Conservation (phyloP, 2,888 invertebrate genomes). For the Mythimna lalbum region DNA sequence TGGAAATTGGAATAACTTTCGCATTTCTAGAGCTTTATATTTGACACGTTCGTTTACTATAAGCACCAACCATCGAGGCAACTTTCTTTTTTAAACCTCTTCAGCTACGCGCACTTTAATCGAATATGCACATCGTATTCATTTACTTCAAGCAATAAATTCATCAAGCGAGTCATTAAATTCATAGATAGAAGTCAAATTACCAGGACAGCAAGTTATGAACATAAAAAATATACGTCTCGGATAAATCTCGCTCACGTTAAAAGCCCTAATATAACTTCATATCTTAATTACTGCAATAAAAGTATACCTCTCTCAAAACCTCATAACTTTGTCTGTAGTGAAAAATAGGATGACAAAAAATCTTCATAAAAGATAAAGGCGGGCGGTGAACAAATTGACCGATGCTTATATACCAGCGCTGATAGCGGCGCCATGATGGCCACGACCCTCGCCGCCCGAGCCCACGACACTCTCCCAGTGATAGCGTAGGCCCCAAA, state of each 20-base stretch:
- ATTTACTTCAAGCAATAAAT: conserved; percentile 45
- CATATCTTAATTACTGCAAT: conserved; percentile 89
- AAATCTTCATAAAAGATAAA: conserved; percentile 83
- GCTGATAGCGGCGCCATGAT: conserved; percentile 75
- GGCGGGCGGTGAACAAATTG: conserved; percentile 81
- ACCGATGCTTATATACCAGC: conserved; percentile 78
- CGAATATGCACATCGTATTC: conserved; percentile 32
- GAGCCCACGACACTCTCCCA: conserved; percentile 59
- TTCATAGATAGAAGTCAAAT: conserved; percentile 50
- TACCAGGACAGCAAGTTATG: conserved; percentile 65
- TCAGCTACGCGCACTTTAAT: conserved; percentile 3
- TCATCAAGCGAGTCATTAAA: conserved; percentile 52
- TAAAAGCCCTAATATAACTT: conserved; percentile 85
- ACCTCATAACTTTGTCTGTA: conserved; percentile 83
- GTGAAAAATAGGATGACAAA: conserved; percentile 83
- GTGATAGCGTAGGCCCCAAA: conserved; percentile 75
- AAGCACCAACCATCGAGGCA: conserved; percentile 24
- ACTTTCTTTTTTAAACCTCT: conserved; percentile 46
- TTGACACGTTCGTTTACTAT: conserved; percentile 45
- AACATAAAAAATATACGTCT: conserved; percentile 70
- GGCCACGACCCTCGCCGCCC: conserved; percentile 70
- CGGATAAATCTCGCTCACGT: conserved; percentile 74
- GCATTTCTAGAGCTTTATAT: conserved; percentile 58
- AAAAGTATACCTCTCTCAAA: conserved; percentile 85
- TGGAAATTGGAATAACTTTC: conserved; percentile 67